Percentiles rank a stretch among this genome's conserved stretches.
Conservation (phyloP, 2,797 vertebrate species). For the Phataginus tricuspis region DNA sequence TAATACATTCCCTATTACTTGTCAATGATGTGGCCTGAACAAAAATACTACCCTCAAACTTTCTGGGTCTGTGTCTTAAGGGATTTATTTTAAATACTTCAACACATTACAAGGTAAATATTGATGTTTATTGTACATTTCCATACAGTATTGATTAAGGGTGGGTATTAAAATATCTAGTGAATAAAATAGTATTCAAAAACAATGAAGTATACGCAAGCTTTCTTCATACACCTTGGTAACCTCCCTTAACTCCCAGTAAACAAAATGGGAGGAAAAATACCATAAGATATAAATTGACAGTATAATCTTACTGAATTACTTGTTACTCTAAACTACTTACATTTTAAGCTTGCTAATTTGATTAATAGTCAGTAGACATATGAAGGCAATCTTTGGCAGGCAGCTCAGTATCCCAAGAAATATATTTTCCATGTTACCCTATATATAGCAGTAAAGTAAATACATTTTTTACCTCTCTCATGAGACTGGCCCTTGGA, state of each 20-base stretch:
- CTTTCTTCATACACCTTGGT: neutral
- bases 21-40: neutral
- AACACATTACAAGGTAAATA: conserved; percentile 12
- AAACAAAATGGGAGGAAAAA: conserved; percentile 37
- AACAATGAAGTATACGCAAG: neutral
- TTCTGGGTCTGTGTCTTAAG: neutral
- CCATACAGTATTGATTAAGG: neutral
- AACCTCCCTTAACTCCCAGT: neutral
- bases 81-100: conserved; percentile 34
- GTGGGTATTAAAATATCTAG: neutral
- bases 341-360: conserved; percentile 53
- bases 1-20: neutral
- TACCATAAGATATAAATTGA: conserved; percentile 27
- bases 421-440: conserved; percentile 65
- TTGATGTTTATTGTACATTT: neutral
- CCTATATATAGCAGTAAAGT: conserved; percentile 76
- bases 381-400: conserved; percentile 66
- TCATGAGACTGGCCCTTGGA: conserved; percentile 73
- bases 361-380: conserved; percentile 66
- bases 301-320: neutral
- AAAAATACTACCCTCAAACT: neutral
- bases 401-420: conserved; percentile 37
- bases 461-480: conserved; percentile 78
- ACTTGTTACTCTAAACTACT: conserved; percentile 46
- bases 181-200: conserved; percentile 41